A percentile compares a stretch with the other conserved stretches of the same genome.
Evolutionary conservation across 2,797 vertebrate species (phyloP).

Genomic region (Danionella dracula): DNA sequence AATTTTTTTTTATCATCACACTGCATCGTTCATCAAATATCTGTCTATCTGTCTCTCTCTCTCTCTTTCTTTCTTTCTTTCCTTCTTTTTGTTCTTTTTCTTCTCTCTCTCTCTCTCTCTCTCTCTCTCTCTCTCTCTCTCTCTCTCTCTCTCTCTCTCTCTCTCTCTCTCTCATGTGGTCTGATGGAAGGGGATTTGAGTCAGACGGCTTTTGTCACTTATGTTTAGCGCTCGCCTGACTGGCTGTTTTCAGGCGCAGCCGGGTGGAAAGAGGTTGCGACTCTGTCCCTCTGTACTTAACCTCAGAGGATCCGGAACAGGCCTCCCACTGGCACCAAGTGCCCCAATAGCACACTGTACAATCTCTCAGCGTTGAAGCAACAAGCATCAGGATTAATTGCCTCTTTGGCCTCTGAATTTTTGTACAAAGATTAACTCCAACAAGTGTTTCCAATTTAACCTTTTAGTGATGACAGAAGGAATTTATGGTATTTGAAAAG

Average conservation of each 20-base stretch:
- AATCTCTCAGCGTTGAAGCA: not conserved
- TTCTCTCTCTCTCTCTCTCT: not conserved
- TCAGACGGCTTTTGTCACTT: slow-evolving; percentile 72
- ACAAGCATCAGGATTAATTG: not conserved
- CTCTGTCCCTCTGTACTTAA: slow-evolving; percentile 46
- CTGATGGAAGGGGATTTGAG: slow-evolving; percentile 70
- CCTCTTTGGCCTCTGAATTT: not conserved
- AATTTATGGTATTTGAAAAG: not conserved
- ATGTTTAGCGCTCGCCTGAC: slow-evolving; percentile 63
- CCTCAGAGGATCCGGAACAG: slow-evolving; percentile 25
- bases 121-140: not conserved
- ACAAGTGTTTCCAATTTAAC: not conserved
- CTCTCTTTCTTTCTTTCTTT: not conserved
- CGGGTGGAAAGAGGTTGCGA: slow-evolving; percentile 62
- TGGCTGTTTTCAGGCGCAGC: slow-evolving; percentile 56
- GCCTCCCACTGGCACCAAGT: slow-evolving; percentile 23
- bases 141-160: not conserved
- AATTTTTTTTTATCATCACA: not conserved
- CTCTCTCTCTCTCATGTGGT: slow-evolving; percentile 15
- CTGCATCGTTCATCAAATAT: not conserved
- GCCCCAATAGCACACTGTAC: slow-evolving; percentile 3
- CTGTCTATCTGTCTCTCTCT: not conserved
- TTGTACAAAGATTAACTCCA: not conserved
- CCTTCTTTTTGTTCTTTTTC: not conserved
- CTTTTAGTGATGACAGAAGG: not conserved